These are phyloP conservation scores for Drosophila buzzatii DNA, from an alignment of 2,888 invertebrate genomes.

Conservation along the genomic window DNA sequence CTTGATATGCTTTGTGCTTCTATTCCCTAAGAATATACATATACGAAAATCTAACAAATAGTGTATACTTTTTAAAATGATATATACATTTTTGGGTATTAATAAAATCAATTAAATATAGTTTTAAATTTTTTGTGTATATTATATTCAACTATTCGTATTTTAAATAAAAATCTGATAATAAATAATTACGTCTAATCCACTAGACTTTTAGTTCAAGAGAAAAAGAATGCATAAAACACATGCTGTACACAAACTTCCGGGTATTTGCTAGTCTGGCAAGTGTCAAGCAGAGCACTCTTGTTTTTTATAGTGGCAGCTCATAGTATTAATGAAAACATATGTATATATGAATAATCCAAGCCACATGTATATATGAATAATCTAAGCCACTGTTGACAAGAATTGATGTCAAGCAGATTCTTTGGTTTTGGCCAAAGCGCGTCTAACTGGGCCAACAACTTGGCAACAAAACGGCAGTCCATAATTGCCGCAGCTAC, in stretches of 20 bases:
- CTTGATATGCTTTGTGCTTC: too few relatives aligned
- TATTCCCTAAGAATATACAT: too few relatives aligned
- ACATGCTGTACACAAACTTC: not conserved
- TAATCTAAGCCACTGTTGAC: slow-evolving; percentile 19
- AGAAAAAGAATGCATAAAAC: not conserved
- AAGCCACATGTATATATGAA: slow-evolving; percentile 20
- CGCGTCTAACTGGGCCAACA: slow-evolving; percentile 46
- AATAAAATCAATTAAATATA: too few relatives aligned
- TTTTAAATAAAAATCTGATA: not conserved
- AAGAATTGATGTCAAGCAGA: slow-evolving; percentile 58
- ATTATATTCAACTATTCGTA: not conserved
- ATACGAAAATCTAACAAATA: too few relatives aligned
- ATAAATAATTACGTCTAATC: too few relatives aligned
- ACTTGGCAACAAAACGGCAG: slow-evolving; percentile 26
- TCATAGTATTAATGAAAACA: slow-evolving; percentile 37
- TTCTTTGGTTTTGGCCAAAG: slow-evolving; percentile 45
- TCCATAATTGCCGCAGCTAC: slow-evolving; percentile 42
- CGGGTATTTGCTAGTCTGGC: not conserved
- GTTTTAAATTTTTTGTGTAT: too few relatives aligned
- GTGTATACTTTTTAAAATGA: too few relatives aligned
- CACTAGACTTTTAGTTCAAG: not conserved
- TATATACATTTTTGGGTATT: too few relatives aligned
- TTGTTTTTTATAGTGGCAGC: slow-evolving; percentile 12
- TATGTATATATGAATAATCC: slow-evolving; percentile 18
- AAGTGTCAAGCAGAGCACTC: not conserved